These are phyloP conservation scores for Ephestia elutella DNA, from an alignment of 1,140 invertebrate species.

Conservation along the genomic window DNA sequence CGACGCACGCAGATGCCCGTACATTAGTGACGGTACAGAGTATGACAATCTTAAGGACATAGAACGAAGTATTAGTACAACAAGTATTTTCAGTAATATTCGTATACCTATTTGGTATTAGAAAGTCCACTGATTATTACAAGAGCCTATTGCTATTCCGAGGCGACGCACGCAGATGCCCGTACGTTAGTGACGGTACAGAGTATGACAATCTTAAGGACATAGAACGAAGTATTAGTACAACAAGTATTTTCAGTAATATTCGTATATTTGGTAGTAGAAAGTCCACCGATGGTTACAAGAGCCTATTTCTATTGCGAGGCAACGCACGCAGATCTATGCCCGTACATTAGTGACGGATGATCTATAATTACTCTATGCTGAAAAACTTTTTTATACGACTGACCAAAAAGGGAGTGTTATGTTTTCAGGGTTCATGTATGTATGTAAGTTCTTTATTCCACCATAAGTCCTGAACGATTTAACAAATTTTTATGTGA, in stretches of 20 bases:
- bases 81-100: too few relatives aligned
- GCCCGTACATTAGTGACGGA: constrained; percentile 25
- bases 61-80: too few relatives aligned
- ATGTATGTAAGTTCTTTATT: too few relatives aligned
- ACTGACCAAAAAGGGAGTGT: too few relatives aligned
- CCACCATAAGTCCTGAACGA: too few relatives aligned
- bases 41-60: not conserved
- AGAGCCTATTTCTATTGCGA: constrained; percentile 31
- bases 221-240: too few relatives aligned
- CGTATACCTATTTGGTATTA: constrained; percentile 13
- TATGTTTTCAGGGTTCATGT: too few relatives aligned
- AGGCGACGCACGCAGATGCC: constrained; percentile 29
- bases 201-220: not conserved
- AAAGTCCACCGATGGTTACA: constrained; percentile 36
- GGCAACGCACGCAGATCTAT: constrained; percentile 28
- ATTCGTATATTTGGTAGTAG: constrained; percentile 18
- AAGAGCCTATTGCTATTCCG: constrained; percentile 31
- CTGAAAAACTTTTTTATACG: too few relatives aligned
- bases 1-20: constrained; percentile 30
- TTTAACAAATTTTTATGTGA: too few relatives aligned
- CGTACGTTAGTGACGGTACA: constrained; percentile 24
- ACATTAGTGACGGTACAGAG: constrained; percentile 22
- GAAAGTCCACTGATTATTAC: constrained; percentile 37
- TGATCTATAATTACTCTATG: too few relatives aligned
- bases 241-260: too few relatives aligned